Evolutionary conservation across 2,797 vertebrate species (phyloP), one percentile per base, ranked within the genome.

Genomic region (Gymnothorax reevesii): DNA sequence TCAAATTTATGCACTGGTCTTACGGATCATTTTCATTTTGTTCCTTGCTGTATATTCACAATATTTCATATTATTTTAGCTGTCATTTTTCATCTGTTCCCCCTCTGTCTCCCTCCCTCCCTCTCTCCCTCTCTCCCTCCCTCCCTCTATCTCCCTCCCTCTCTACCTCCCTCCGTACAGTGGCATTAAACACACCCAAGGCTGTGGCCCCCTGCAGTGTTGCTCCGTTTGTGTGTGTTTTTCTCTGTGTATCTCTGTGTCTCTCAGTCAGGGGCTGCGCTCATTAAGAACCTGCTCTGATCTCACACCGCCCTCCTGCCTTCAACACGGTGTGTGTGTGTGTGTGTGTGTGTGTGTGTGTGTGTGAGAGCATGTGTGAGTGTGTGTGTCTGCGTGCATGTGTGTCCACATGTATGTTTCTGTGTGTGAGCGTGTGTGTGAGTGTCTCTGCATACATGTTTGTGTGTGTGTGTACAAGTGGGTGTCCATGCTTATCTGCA

Each of bases 101-200:
- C 73, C 33, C 27, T 17, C 73, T 75, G 9, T 42, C 71, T 42
- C 27, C 13, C 71, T 10, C n/a, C 0, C 22, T 6, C 22, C 15
- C 2, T 42, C 71, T 12, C 73, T 17, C 25, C 25, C 69, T 75
- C 2, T 75, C 75, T 20, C 17, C 54, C 42, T 80, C 77, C 0
- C 22, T 6, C 22, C 15, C 2, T 42, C 71, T 12, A n/a, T n/a
- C 73, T 17, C 25, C 25, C 69, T 75, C 2, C 42, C 75, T 20
- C 17, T 79, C 42, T 80, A n/a, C n/a, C 77, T 80, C 77, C n/a
- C 77, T 84, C 89, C 86, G 82, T 85, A 57, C 25, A 87, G 89
- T 85, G 91, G 71, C 89, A 91, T 89, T n/a, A 88, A 90, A 89
- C 87, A 83, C 82, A 62, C 57, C 15, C 7, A 10, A 17, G 59